phyloP scores from a whole-genome alignment of 2,888 invertebrate genomes.

The Neoitamus cyanurus region DNA sequence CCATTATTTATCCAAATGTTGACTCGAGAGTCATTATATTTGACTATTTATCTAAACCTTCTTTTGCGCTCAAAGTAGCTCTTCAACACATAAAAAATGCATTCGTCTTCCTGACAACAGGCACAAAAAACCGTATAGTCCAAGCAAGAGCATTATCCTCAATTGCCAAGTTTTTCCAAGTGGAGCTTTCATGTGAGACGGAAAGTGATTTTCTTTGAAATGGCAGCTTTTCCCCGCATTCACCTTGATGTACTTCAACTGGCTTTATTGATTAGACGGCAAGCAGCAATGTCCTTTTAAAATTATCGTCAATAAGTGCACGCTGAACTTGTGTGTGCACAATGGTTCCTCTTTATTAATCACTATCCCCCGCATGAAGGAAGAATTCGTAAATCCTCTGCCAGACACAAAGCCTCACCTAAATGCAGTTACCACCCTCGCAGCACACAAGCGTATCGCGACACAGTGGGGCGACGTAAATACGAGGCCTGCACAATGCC shows the following conservation, averaged over 20 bases:
- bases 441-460: neutral
- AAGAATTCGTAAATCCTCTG: neutral
- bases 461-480: neutral
- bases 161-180: neutral
- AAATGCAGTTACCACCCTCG: constrained; percentile 32
- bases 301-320: neutral
- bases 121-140: neutral
- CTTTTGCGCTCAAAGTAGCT: neutral
- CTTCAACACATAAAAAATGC: neutral
- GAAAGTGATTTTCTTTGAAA: neutral
- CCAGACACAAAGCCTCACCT: constrained; percentile 12
- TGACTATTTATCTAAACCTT: neutral
- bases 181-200: neutral
- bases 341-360: constrained; percentile 27
- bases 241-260: neutral
- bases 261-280: neutral
- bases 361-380: neutral
- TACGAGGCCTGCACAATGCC: neutral
- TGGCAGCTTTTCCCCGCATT: neutral
- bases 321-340: neutral
- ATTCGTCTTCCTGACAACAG: neutral
- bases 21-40: neutral
- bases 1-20: neutral
- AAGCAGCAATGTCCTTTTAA: neutral
- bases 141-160: neutral